phyloP scores from a whole-genome alignment of 2,797 vertebrate genomes.

The Gallirallus australis region DNA sequence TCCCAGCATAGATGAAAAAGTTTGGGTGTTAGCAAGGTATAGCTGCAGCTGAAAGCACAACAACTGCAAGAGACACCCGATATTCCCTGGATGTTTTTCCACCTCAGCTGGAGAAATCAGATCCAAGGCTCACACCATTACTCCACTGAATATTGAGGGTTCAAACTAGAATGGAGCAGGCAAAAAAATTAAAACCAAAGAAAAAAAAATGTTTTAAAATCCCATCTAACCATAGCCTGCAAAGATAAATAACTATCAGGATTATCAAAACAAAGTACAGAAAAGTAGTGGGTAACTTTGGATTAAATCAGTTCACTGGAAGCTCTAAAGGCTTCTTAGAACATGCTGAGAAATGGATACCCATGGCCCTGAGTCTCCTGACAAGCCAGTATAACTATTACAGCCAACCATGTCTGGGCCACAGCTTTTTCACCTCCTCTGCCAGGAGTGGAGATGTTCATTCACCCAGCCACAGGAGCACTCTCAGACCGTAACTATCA shows the following conservation, averaged over 20 bases:
- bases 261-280: not conserved
- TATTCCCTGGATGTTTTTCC: not conserved
- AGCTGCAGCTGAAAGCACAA: not conserved
- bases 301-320: not conserved
- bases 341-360: not conserved
- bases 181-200: not conserved
- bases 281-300: not conserved
- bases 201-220: not conserved
- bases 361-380: not conserved
- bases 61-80: not conserved
- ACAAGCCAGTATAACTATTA: not conserved
- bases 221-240: not conserved
- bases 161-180: not conserved
- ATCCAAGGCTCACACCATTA: not conserved
- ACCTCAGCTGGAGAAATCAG: not conserved
- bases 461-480: accelerated
- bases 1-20: conserved; percentile 1
- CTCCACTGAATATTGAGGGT: not conserved
- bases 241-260: not conserved
- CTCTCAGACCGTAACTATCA: not conserved
- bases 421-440: not conserved
- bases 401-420: not conserved
- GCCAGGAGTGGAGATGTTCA: not conserved
- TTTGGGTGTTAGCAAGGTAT: not conserved
- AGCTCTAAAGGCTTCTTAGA: not conserved